phyloP scores from a whole-genome alignment of 2,797 vertebrate species.

The Amblyraja radiata region DNA sequence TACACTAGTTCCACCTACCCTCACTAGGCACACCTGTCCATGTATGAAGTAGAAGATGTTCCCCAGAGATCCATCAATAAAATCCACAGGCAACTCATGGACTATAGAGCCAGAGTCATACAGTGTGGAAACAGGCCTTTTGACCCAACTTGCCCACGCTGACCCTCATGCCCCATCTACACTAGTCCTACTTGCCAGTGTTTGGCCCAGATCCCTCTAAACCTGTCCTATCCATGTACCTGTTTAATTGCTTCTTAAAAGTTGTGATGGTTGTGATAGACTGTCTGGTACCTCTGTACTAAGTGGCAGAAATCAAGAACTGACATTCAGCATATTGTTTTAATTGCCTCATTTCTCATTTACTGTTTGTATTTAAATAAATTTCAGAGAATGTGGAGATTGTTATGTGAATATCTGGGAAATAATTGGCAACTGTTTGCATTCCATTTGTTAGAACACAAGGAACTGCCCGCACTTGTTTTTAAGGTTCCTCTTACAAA shows the following conservation, averaged over 20 bases:
- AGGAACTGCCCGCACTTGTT: neutral
- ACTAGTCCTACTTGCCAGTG: no score
- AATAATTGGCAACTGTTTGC: constrained; percentile 19
- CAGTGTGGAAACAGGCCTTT: no score
- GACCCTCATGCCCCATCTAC: no score
- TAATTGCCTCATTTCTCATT: constrained; percentile 7
- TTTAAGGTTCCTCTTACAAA: neutral
- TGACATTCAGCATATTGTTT: neutral
- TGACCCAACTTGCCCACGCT: no score
- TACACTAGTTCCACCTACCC: no score
- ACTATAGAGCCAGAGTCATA: neutral
- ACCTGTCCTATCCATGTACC: no score
- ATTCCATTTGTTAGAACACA: constrained; percentile 32
- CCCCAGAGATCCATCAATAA: neutral
- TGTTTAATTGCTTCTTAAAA: no score
- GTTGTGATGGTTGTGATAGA: no score
- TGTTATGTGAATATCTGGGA: constrained; percentile 13
- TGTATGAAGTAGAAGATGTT: neutral
- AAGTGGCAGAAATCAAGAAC: neutral
- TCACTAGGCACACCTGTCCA: no score
- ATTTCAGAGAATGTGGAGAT: neutral
- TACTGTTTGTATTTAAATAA: neutral
- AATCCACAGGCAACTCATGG: neutral
- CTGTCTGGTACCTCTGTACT: neutral
- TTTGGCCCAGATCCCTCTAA: no score